Evolutionary conservation across 2,113 vertebrate species (phyloP).

Genomic region (Paracyprichromis sp.): DNA sequence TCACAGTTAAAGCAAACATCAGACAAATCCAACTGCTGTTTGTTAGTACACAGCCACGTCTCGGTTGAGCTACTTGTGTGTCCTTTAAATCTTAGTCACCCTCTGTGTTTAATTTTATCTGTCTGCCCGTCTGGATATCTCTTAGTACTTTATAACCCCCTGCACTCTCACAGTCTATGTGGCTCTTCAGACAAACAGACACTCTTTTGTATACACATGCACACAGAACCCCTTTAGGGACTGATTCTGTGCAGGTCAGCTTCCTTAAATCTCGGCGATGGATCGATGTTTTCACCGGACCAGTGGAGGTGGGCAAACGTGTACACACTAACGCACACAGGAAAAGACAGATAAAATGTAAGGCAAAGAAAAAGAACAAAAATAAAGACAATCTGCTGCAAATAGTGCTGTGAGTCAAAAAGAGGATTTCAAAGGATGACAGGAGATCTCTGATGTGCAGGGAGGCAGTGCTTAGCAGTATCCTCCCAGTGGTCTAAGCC

Average conservation of each 20-base stretch:
- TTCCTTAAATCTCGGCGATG: slow-evolving; percentile 10
- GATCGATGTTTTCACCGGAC: slow-evolving; percentile 35
- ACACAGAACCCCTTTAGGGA: not conserved
- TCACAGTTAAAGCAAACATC: not conserved
- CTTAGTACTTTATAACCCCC: not conserved
- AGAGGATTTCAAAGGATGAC: not conserved
- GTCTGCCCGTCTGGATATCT: not conserved
- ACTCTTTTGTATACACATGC: not conserved
- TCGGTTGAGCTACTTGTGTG: not conserved
- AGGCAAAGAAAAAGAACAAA: not conserved
- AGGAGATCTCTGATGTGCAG: not conserved
- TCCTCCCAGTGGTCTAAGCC: not conserved
- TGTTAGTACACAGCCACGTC: not conserved
- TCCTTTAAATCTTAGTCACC: not conserved
- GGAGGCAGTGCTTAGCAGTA: not conserved
- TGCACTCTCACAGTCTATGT: not conserved
- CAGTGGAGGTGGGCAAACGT: not conserved
- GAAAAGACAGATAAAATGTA: not conserved
- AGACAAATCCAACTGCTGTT: not conserved
- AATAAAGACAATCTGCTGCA: not conserved
- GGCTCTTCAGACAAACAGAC: not conserved
- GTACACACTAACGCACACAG: not conserved
- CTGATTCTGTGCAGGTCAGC: slow-evolving; percentile 28
- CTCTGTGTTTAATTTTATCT: not conserved
- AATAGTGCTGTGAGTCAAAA: not conserved